Evolutionary conservation across 2,113 vertebrate genomes (phyloP), one percentile per base, ranked within the genome.

Genomic region (Pionites leucogaster): DNA sequence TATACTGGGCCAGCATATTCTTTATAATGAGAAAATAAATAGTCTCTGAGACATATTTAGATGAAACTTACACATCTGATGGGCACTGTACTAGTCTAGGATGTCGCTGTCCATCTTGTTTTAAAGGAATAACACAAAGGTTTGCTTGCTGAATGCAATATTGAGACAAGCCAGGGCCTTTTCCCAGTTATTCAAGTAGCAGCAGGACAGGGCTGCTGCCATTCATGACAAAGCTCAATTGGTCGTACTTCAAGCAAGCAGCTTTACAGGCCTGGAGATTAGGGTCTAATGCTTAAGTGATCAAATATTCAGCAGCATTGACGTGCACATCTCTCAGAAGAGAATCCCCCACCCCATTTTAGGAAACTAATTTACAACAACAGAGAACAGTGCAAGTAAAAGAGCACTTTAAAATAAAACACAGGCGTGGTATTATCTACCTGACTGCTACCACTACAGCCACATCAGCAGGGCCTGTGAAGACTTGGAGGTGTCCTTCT

Each of bases 21-120:
- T 76, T 69, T 41, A 31, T 60, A 78, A 83, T 86, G 50, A 89
- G 75, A 94, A 75, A 85, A 88, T 80, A 90, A 94, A 80, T 27
- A 94, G 42, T 44, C 62, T 86, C 55, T 0, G 1, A 47, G 75
- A 82, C 35, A 23, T 4, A 14, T 80, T 93, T 65, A 86, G 50
- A 85, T 57, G 31, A 74, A 82, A 90, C 0, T 11, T 59, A 80
- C 7, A 7, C 17, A 86, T 84, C 62, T 71, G 84, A 86, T 82
- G 79, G 59, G 92, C 53, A 86, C 49, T 9, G 2, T 31, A 49
- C 70, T 79, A 44, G 62, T 70, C 69, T 33, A 75, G 42, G 63
- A 27, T 35, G 35, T 64, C 3, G 13, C 37, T 87, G 69, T 33
- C 41, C 31, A 20, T 85, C 93, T 87, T 80, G 70, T 89, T 93